phyloP scores from a whole-genome alignment of 2,888 invertebrate genomes.

The Lasioglossum lativentre region DNA sequence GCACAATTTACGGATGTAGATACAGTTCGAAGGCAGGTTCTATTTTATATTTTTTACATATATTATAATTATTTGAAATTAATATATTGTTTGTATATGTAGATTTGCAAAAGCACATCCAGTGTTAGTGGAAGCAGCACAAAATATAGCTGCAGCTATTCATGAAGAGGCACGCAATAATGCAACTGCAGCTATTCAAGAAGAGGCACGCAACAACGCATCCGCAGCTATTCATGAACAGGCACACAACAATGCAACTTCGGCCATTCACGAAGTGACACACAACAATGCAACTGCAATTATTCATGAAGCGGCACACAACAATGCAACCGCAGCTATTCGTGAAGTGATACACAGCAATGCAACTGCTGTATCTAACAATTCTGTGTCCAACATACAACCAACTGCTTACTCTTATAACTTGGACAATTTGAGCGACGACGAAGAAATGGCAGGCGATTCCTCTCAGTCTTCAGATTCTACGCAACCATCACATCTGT shows the following conservation, averaged over 20 bases:
- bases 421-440: slow-evolving; percentile 86
- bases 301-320: neutral
- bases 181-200: slow-evolving; percentile 87
- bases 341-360: slow-evolving; percentile 65
- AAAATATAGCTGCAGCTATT: slow-evolving; percentile 88
- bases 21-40: slow-evolving; percentile 80
- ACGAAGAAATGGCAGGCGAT: slow-evolving; percentile 86
- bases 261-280: neutral
- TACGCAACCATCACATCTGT: slow-evolving; percentile 75
- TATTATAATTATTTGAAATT: slow-evolving; percentile 10
- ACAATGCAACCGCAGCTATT: neutral
- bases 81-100: slow-evolving; percentile 22
- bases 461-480: slow-evolving; percentile 85
- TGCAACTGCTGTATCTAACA: slow-evolving; percentile 70
- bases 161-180: slow-evolving; percentile 84
- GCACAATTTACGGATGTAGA: slow-evolving; percentile 89
- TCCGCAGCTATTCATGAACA: neutral
- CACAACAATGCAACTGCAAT: neutral
- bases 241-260: neutral
- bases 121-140: slow-evolving; percentile 89
- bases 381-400: slow-evolving; percentile 73
- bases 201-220: slow-evolving; percentile 76
- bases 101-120: slow-evolving; percentile 90
- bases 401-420: slow-evolving; percentile 85
- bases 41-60: neutral